phyloP scores from a whole-genome alignment of 37 sponge, comb jelly and placozoan species.

The Ephydatia muelleri region DNA sequence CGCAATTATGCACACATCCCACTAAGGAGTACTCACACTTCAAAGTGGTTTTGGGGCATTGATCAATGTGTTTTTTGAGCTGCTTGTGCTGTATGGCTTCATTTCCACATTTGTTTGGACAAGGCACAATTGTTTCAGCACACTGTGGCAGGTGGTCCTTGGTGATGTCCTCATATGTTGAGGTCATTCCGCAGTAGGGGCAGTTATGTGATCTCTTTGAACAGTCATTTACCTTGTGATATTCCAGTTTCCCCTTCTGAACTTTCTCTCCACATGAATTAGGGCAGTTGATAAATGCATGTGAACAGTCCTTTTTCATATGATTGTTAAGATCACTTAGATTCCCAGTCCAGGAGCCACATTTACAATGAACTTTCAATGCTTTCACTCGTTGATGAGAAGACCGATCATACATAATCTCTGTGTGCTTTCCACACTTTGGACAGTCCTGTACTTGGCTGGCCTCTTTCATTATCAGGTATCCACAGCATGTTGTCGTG shows the following conservation, averaged over 20 bases:
- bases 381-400: neutral
- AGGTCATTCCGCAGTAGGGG: conserved; percentile 5
- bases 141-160: conserved; percentile 7
- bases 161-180: conserved; percentile 21
- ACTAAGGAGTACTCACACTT: neutral
- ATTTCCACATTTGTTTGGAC: conserved; percentile 11
- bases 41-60: neutral
- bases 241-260: neutral
- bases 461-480: too few relatives aligned
- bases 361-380: neutral
- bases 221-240: neutral
- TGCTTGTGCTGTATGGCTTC: neutral
- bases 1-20: neutral
- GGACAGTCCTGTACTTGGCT: too few relatives aligned
- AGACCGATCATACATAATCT: neutral
- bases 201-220: conserved; percentile 23
- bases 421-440: too few relatives aligned
- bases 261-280: neutral
- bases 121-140: neutral
- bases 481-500: too few relatives aligned
- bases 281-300: neutral
- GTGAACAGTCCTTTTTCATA: neutral
- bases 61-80: neutral
- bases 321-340: neutral
- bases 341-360: neutral